A percentile compares a stretch with the other conserved stretches of the same genome.
Evolutionary conservation across 92 coral and sea anemone species (phyloP).

Genomic region (Phenganax subtilis): DNA sequence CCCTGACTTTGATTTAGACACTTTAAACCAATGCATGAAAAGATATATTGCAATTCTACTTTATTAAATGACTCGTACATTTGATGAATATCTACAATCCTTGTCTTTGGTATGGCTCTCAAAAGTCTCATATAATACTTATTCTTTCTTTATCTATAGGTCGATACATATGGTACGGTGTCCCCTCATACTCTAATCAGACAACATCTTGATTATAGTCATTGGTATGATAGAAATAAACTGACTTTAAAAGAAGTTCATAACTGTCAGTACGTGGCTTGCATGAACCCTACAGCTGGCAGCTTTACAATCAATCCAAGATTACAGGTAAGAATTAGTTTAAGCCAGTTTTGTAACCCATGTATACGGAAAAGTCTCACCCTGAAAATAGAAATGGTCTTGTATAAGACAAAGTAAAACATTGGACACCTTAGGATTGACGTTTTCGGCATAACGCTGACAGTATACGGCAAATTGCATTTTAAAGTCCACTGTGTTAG

Average conservation of each 20-base stretch:
- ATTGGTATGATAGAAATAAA: constrained; percentile 94
- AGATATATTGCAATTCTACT: too few species aligned
- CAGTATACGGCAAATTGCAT: too few species aligned
- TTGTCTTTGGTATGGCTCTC: too few species aligned
- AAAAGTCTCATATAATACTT: background rate
- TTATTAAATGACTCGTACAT: too few species aligned
- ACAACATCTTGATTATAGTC: constrained; percentile 92
- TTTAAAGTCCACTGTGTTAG: too few species aligned
- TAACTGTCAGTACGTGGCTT: constrained; percentile 97
- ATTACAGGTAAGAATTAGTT: constrained; percentile 57
- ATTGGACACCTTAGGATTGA: too few species aligned
- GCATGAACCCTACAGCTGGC: constrained; percentile 99
- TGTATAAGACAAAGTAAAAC: too few species aligned
- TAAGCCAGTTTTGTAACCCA: background rate
- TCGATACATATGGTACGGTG: constrained; percentile 98
- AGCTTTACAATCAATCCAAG: constrained; percentile 99
- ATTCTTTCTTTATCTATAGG: constrained; percentile 52
- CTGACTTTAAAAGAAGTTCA: constrained; percentile 86
- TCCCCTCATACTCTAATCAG: constrained; percentile 98
- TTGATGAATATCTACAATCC: too few species aligned
- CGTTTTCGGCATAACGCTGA: too few species aligned
- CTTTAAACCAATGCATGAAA: too few species aligned
- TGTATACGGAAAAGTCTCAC: background rate
- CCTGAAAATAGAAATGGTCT: too few species aligned
- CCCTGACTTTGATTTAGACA: too few species aligned